Conservation (phyloP, 64 coral and sea anemone species). For the Orbicella faveolata region DNA sequence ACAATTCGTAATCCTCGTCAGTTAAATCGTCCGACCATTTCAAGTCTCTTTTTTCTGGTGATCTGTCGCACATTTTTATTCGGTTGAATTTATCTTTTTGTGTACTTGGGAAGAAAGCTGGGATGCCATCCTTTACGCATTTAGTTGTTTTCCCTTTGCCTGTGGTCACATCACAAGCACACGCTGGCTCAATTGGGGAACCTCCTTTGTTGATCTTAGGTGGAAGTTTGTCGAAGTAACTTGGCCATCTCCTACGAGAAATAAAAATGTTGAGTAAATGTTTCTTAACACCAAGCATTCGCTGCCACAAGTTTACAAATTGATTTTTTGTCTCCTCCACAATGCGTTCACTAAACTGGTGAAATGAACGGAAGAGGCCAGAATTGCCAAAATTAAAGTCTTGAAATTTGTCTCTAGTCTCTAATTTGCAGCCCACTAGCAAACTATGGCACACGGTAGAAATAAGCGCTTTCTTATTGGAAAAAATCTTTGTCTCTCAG, state of each 20-base stretch:
- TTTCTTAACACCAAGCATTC: too few species aligned
- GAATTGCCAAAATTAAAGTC: too few species aligned
- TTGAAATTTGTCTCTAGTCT: too few species aligned
- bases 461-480: too few species aligned
- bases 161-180: background rate
- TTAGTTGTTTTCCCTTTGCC: background rate
- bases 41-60: background rate
- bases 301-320: too few species aligned
- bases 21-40: slow-evolving; percentile 16
- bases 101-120: background rate
- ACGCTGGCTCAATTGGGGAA: background rate
- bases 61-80: slow-evolving; percentile 6
- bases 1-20: background rate
- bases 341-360: too few species aligned
- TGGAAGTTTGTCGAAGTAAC: slow-evolving; percentile 5
- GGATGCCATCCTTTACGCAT: background rate
- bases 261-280: too few species aligned
- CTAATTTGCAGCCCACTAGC: too few species aligned
- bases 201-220: background rate
- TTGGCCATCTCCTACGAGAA: background rate
- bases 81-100: background rate
- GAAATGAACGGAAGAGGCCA: too few species aligned
- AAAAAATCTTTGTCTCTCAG: too few species aligned
- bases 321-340: too few species aligned
- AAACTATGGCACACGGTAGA: too few species aligned